Evolutionary conservation across 2,797 vertebrate genomes (phyloP).

Genomic region (Hylomyscus alleni): DNA sequence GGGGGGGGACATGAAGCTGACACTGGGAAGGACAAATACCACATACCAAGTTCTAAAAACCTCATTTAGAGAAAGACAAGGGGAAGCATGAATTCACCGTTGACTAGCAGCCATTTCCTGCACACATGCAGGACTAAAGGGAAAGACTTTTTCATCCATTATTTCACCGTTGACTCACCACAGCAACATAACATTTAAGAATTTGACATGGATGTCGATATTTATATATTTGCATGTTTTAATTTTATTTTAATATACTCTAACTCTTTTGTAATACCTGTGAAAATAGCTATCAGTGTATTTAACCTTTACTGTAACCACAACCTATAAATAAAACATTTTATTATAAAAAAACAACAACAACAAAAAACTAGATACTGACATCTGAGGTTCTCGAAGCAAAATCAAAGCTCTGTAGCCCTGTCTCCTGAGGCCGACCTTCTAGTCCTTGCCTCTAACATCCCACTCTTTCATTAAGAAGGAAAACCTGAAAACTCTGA

Average conservation of each 20-base stretch:
- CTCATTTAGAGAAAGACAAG: neutral
- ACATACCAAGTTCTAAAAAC: neutral
- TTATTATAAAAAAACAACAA: no score
- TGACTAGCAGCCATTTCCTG: neutral
- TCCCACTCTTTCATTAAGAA: neutral
- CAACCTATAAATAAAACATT: conserved; percentile 62
- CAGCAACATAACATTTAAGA: neutral
- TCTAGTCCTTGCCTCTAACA: neutral
- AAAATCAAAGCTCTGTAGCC: conserved; percentile 30
- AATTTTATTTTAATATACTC: conserved; percentile 58
- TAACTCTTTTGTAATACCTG: conserved; percentile 18
- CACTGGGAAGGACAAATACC: neutral
- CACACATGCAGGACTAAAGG: neutral
- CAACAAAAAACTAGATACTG: neutral
- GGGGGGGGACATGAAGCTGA: neutral
- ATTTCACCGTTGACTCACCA: neutral
- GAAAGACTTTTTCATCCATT: neutral
- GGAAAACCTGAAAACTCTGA: conserved; percentile 20
- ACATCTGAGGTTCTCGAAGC: neutral
- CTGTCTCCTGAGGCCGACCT: neutral
- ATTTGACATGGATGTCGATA: neutral
- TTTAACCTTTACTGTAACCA: conserved; percentile 27
- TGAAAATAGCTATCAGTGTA: neutral
- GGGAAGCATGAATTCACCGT: neutral
- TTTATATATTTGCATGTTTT: conserved; percentile 47